Evolutionary conservation across 2,113 vertebrate species (phyloP), one percentile per base, ranked within the genome.

Genomic region (Entomyzon cyanotis): DNA sequence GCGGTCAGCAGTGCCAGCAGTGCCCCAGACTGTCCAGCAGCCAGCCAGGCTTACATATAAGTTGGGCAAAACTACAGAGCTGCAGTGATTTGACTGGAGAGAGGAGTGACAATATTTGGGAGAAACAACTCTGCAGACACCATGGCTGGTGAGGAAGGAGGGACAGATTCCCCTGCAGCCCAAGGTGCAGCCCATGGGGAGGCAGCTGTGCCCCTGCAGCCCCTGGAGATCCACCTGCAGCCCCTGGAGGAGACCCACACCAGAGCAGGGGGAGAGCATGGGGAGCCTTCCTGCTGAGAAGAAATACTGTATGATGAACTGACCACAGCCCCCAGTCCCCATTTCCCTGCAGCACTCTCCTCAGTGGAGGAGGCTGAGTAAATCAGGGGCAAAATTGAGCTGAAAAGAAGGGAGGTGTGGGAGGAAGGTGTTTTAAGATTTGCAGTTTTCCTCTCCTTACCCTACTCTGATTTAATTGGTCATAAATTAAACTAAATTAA

Each of bases 361-460:
- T 39, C 39, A 39, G 39, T 39, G 35, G 50, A 70, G 37, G 17
- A 55, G 15, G 11, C 5, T 31, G 56, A 76, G 44, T 21, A 81
- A 94, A 62, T 24, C 6, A 23, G 30, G 16, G 67, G 22, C 10
- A 55, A 56, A 71, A 21, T 2, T 71, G 19, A 71, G 19, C 11
- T 0, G 0, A 13, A 42, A 56, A 62, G 47, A 73, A 60, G 46
- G 35, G 37, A 71, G 15, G 5, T 5, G 3, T 39, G 7, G 17
- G 4, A 1, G 3, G 21, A 50, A 68, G 21, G 33, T 28, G 68
- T 46, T 46, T 67, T 28, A 67, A 46, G 35, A 44, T 15, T 46
- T 39, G 12, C 14, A 14, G 39, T 39, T 89, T 62, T 55, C 30
- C 28, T 76, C n/a, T 64, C 62, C 39, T 59, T 65, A 39, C 23